These are phyloP conservation scores for Gymnosoma rotundatum DNA, from an alignment of 2,888 invertebrate species.

Conservation along the genomic window DNA sequence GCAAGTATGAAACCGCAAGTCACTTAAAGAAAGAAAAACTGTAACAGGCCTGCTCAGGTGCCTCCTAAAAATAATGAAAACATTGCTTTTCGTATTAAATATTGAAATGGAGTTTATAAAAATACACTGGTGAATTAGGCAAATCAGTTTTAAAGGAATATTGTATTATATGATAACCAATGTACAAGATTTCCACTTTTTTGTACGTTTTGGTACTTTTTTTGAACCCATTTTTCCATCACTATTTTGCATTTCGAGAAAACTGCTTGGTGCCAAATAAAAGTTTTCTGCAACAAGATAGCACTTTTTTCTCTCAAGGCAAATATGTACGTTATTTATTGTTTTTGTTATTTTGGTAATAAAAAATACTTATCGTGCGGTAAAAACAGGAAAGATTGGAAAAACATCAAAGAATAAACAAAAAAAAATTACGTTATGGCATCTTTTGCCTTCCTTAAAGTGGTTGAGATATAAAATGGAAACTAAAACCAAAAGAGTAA, in stretches of 20 bases:
- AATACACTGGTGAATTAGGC: too few species aligned
- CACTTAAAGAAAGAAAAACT: too few species aligned
- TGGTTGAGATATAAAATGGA: conserved; percentile 24
- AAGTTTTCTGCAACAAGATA: conserved; percentile 26
- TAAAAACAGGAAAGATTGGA: conserved; percentile 57
- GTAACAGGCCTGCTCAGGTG: too few species aligned
- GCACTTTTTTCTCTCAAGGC: conserved; percentile 21
- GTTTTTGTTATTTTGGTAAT: conserved; percentile 47
- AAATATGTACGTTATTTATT: conserved; percentile 17
- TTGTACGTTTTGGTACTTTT: too few species aligned
- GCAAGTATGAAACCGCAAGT: too few species aligned
- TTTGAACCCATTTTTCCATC: neutral
- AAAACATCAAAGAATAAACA: conserved; percentile 36
- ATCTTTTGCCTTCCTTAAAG: conserved; percentile 34
- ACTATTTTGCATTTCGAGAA: conserved; percentile 13
- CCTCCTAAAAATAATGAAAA: too few species aligned
- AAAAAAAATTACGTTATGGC: conserved; percentile 41
- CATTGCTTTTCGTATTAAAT: too few species aligned
- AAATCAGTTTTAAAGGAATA: too few species aligned
- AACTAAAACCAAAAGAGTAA: conserved; percentile 49
- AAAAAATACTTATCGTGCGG: conserved; percentile 66
- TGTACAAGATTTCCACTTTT: too few species aligned
- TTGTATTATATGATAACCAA: too few species aligned
- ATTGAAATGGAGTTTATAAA: too few species aligned
- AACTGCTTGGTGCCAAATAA: conserved; percentile 48